Evolutionary conservation across 30 jellyfish, hydroid and myxozoan species (phyloP), one percentile per base, ranked within the genome.

Genomic region (Aurelia sp.): DNA sequence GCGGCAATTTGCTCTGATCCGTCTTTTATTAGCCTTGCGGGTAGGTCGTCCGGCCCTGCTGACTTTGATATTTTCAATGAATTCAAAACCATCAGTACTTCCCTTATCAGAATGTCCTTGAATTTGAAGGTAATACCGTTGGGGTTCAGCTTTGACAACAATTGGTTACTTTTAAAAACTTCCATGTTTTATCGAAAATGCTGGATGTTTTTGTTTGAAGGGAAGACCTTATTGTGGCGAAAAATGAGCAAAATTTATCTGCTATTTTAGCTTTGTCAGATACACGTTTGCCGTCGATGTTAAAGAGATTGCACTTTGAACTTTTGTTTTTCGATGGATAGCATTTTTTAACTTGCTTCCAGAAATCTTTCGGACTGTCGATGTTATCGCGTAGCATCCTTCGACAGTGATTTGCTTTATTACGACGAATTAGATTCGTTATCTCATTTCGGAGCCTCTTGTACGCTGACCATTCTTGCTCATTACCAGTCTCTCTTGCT

Each of bases 381-480:
- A 60, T 68, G 47, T 55, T 22, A 68, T 84, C 85, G 62, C 73
- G 69, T 44, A 71, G 89, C 71, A 84, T 79, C 85, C 63, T 35
- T 16, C 82, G 80, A 31, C 85, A 55, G 71, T 84, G 93, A 63
- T 84, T 84, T 58, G 90, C 93, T 73, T 84, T 84, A n/a, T 82
- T 79, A 73, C 59, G 71, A 73, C 90, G 93, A 84, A 84, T 73
- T 61, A 17, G 79, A 73, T 84, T 84, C 4, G 90, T 84, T 76
- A 71, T 79, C 58, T 57, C 61, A 67, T 84, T 84, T 71, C 93
- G 79, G 53, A 60, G 81, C 18, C 61, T 37, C 72, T 73, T 84
- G 71, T 84, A 84, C 7, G 81, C 37, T 71, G 85, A 82, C 33
- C 33, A 27, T 27, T 27, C 33, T 27, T 27, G 33, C 33, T 27